Percentiles rank a stretch among this genome's conserved stretches.
phyloP scores from a whole-genome alignment of 2,113 vertebrate genomes.

The Climacteris rufus region DNA sequence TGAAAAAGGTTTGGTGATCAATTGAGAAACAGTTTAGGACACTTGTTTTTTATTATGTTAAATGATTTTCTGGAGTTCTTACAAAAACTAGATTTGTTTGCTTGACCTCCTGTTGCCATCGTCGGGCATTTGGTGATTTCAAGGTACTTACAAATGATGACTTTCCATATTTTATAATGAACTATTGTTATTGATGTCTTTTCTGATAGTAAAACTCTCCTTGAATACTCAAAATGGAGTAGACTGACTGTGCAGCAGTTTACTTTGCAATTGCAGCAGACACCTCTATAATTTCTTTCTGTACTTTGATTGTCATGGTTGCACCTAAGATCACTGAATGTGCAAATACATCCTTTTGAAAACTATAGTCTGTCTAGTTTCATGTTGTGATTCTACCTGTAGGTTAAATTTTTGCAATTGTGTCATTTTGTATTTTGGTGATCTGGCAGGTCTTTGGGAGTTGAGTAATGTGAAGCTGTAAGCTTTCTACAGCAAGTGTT shows the following conservation, averaged over 20 bases:
- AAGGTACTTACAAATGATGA: background rate
- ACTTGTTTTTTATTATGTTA: background rate
- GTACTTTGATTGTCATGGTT: background rate
- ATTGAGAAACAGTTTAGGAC: background rate
- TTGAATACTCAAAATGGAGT: background rate
- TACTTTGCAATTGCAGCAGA: background rate
- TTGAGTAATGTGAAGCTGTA: background rate
- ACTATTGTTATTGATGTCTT: background rate
- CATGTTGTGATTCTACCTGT: background rate
- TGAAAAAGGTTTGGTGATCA: background rate
- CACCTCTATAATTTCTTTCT: background rate
- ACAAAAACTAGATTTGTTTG: background rate
- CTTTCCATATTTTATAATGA: background rate
- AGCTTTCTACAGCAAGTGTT: background rate
- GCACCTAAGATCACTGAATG: background rate
- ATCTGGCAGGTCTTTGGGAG: background rate
- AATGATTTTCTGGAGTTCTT: background rate
- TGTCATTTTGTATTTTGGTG: background rate
- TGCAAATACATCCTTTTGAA: background rate
- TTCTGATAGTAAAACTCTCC: background rate
- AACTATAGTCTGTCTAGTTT: background rate
- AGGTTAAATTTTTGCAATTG: background rate
- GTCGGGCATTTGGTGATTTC: background rate
- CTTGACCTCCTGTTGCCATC: background rate
- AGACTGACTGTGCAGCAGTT: background rate